These are phyloP conservation scores for Trichogramma pretiosum DNA, from an alignment of 1,140 invertebrate genomes.

Conservation along the genomic window DNA sequence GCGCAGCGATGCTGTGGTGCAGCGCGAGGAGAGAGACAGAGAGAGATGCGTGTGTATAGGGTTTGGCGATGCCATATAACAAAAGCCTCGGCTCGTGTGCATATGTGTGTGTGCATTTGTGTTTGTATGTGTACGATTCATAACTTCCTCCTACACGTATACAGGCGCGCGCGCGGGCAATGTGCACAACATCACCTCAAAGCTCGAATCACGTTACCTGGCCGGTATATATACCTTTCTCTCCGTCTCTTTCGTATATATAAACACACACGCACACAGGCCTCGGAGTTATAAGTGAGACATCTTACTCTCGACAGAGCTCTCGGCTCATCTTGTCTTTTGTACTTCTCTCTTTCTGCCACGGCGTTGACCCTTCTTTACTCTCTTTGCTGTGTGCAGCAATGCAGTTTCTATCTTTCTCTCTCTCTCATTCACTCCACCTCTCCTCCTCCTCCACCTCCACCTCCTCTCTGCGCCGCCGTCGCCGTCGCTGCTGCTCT, in stretches of 20 bases:
- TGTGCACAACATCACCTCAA: too few relatives aligned
- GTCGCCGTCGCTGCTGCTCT: too few relatives aligned
- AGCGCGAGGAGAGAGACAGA: too few relatives aligned
- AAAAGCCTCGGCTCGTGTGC: too few relatives aligned
- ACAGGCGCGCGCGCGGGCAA: not conserved
- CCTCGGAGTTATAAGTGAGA: conserved; percentile 17
- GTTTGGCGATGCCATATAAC: too few relatives aligned
- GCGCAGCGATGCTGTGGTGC: too few relatives aligned
- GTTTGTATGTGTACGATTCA: too few relatives aligned
- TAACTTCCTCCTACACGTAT: conserved; percentile 16
- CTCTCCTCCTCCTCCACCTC: conserved; percentile 19
- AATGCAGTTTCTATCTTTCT: not conserved
- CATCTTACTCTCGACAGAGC: conserved; percentile 16
- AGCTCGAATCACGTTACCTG: too few relatives aligned
- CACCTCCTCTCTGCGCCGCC: conserved; percentile 20
- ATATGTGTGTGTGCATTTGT: too few relatives aligned
- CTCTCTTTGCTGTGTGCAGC: not conserved
- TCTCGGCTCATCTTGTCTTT: conserved; percentile 16
- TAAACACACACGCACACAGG: too few relatives aligned
- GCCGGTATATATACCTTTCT: too few relatives aligned
- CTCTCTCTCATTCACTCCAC: not conserved
- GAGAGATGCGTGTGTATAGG: too few relatives aligned
- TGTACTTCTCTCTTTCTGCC: conserved; percentile 11
- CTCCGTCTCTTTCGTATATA: conserved; percentile 5
- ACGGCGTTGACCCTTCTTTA: conserved; percentile 28